Base-by-base conservation (phyloP, 1,140 invertebrate genomes). In the Dinothrombium tinctorium region DNA sequence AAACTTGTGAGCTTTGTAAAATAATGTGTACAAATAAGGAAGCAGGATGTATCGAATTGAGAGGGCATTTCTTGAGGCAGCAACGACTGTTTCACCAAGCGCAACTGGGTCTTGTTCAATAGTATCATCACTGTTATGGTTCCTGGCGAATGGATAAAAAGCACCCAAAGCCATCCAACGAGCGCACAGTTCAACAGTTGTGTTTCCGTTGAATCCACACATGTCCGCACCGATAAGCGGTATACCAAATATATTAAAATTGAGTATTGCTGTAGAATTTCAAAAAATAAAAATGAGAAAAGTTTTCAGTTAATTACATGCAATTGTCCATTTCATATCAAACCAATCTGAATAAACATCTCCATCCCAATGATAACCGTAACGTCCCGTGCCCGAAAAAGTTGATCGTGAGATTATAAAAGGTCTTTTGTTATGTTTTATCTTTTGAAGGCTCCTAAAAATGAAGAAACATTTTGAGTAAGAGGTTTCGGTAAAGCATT, bases 361-460 rank as follows among this genome's bases (percentile, higher is more conserved):
- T 11, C 86, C 86, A 44, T 76, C 75, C 87, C 87, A 94, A 59
- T 89, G 80, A 12, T 78, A 81, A 14, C 72, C 69, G 57, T 70
- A 83, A 42, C 65, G 61, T 14, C 84, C 84, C 44, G 70, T 66
- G 5, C 81, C 76, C 26, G 75, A 59, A 61, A 74, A 89, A 1
- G 76, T 74, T 1, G 82, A 75, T 33, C 86, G 63, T 0, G 75
- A 76, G 39, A 90, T 75, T 21, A 87, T 67, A 52, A 90, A 74
- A 11, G 78, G 73, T 44, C 82, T 37, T 36, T 60, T 54, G 4
- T 22, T 22, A 9, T 12, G n/a, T 22, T 22, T 21, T 39, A 19
- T 26, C 23, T 1, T 6, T 15, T 5, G 17, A 2, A 19, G 37
- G 23, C 3, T 21, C 23, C 17, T 8, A 33, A 35, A 35, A 7